phyloP scores from a whole-genome alignment of 2,113 vertebrate genomes.

The Hemibagrus wyckioides region DNA sequence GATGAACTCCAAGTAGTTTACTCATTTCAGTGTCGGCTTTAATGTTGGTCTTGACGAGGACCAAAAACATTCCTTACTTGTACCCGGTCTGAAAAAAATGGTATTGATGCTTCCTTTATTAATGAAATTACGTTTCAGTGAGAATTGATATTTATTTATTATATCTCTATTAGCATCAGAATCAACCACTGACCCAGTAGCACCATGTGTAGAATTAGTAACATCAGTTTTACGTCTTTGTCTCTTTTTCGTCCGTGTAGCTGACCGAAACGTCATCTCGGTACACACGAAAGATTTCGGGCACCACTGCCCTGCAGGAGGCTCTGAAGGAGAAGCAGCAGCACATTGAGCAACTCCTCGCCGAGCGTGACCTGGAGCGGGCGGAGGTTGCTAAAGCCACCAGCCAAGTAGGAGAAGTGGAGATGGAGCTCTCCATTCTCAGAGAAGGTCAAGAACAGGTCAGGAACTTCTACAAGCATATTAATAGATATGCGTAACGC shows the following conservation, averaged over 20 bases:
- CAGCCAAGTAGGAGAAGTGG: conserved; percentile 91
- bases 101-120: too few relatives aligned
- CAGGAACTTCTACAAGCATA: conserved; percentile 28
- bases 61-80: too few relatives aligned
- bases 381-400: conserved; percentile 96
- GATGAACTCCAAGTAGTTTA: too few relatives aligned
- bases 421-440: conserved; percentile 86
- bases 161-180: too few relatives aligned
- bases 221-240: background rate
- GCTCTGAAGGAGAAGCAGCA: conserved; percentile 98
- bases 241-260: conserved; percentile 65
- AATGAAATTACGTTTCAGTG: too few relatives aligned
- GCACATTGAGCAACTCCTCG: conserved; percentile 97
- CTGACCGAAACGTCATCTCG: conserved; percentile 96
- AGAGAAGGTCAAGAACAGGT: conserved; percentile 95
- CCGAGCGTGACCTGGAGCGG: conserved; percentile 92
- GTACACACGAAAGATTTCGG: conserved; percentile 95
- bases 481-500: background rate
- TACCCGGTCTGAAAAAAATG: too few relatives aligned
- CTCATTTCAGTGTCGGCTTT: too few relatives aligned
- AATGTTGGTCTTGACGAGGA: too few relatives aligned
- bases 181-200: too few relatives aligned
- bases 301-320: conserved; percentile 95
- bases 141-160: too few relatives aligned
- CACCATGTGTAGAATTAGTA: background rate